Evolutionary conservation across 2,797 vertebrate genomes (phyloP).

Genomic region (Mus minutoides): DNA sequence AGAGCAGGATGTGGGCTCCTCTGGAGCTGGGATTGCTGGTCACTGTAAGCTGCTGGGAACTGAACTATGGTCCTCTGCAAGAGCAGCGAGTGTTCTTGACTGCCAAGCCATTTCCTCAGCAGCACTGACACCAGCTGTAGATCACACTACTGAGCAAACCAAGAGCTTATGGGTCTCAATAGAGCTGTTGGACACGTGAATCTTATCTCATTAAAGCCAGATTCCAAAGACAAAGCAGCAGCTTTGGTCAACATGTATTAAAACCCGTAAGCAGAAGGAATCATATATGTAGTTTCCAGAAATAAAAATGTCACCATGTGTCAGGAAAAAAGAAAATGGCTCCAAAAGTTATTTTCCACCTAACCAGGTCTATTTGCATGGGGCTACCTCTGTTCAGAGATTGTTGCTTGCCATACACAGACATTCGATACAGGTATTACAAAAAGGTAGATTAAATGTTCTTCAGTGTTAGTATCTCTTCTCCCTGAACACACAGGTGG

Average conservation of each 20-base stretch:
- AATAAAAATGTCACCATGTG: background rate
- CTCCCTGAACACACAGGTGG: too few species aligned
- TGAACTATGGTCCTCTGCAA: background rate
- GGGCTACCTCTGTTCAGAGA: background rate
- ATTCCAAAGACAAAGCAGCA: background rate
- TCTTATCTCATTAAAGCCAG: background rate
- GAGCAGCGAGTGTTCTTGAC: background rate
- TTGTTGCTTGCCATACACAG: background rate
- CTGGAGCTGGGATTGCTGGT: background rate
- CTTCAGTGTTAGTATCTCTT: background rate
- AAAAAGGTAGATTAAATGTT: background rate
- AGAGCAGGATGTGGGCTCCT: background rate
- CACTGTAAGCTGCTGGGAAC: background rate
- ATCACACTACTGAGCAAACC: background rate
- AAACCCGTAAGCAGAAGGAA: background rate
- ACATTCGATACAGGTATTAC: background rate
- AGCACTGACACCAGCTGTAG: background rate
- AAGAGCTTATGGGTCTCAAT: background rate
- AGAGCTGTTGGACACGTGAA: background rate
- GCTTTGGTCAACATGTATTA: background rate
- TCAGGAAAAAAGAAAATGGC: background rate
- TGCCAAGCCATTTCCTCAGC: background rate
- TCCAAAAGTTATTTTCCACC: background rate
- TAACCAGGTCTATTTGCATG: background rate
- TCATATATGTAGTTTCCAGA: background rate